Conservation (phyloP, 2,113 vertebrate species). For the Muscicapa adusta region DNA sequence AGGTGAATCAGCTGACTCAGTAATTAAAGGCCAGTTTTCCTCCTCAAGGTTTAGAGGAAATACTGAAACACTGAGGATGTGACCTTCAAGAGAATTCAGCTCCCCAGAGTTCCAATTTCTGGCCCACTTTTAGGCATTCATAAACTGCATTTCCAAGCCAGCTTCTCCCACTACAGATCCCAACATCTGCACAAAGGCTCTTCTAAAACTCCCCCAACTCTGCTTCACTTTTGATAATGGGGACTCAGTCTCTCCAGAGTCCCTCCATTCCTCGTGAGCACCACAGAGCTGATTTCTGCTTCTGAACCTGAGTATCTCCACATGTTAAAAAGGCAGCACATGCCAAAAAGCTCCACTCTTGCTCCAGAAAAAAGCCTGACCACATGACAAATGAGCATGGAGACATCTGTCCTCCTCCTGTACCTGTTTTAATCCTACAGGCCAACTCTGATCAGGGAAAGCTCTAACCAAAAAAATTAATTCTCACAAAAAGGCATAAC, state of each 20-base stretch:
- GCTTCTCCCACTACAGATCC: neutral
- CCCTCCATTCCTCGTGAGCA: neutral
- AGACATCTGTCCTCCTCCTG: neutral
- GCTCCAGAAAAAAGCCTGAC: neutral
- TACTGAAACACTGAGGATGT: neutral
- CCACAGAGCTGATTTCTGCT: neutral
- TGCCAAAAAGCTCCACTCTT: neutral
- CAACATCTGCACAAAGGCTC: neutral
- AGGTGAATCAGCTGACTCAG: conserved; percentile 15
- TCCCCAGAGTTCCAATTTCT: neutral
- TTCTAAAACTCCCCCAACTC: neutral
- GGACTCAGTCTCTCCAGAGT: rapidly evolving
- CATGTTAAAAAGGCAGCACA: neutral
- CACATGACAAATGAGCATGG: neutral
- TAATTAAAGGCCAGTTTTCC: conserved; percentile 13
- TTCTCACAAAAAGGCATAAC: neutral
- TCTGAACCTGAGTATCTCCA: neutral
- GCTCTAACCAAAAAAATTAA: neutral
- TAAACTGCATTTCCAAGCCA: neutral
- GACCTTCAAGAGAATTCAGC: conserved; percentile 4
- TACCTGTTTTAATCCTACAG: neutral
- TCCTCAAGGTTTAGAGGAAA: neutral
- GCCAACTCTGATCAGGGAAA: neutral
- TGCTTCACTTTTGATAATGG: neutral
- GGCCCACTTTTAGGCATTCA: neutral